phyloP scores from a whole-genome alignment of 2,888 invertebrate species.

The Harpalus rufipes region DNA sequence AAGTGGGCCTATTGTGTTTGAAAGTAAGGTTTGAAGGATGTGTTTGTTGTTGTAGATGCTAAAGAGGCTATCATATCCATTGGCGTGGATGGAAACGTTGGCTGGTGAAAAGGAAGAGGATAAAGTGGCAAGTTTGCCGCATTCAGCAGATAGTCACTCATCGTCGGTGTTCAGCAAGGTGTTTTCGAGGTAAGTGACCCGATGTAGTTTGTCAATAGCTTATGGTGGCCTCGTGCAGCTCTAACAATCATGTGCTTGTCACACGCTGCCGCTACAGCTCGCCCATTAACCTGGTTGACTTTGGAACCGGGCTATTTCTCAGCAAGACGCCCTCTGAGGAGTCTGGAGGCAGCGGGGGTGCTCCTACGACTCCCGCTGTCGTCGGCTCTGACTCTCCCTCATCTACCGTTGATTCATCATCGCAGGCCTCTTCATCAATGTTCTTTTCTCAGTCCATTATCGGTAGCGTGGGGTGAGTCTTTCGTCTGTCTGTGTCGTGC shows the following conservation, averaged over 20 bases:
- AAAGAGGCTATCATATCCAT: constrained; percentile 93
- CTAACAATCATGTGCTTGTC: constrained; percentile 53
- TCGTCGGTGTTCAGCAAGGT: constrained; percentile 93
- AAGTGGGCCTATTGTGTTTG: neutral
- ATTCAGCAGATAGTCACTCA: constrained; percentile 79
- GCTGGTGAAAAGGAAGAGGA: constrained; percentile 85
- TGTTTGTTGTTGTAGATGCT: constrained; percentile 84
- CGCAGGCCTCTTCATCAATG: constrained; percentile 75
- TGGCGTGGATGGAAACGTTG: constrained; percentile 94
- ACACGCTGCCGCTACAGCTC: constrained; percentile 80
- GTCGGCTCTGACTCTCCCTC: constrained; percentile 82
- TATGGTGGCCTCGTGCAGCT: constrained; percentile 18
- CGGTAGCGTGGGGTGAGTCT: constrained; percentile 74
- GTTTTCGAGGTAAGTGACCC: constrained; percentile 87
- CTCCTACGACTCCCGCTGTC: constrained; percentile 83
- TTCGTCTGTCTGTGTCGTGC: constrained; percentile 55
- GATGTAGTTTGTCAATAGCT: neutral
- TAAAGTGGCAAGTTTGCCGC: constrained; percentile 77
- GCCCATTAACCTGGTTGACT: constrained; percentile 96
- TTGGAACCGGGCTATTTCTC: constrained; percentile 95
- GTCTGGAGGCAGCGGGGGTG: constrained; percentile 83
- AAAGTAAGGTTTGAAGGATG: neutral
- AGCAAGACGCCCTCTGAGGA: constrained; percentile 96
- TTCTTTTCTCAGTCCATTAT: constrained; percentile 77
- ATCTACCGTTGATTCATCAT: constrained; percentile 75